Evolutionary conservation across 2,888 invertebrate species (phyloP), one percentile per base, ranked within the genome.

Genomic region (Prenolepis imparis): DNA sequence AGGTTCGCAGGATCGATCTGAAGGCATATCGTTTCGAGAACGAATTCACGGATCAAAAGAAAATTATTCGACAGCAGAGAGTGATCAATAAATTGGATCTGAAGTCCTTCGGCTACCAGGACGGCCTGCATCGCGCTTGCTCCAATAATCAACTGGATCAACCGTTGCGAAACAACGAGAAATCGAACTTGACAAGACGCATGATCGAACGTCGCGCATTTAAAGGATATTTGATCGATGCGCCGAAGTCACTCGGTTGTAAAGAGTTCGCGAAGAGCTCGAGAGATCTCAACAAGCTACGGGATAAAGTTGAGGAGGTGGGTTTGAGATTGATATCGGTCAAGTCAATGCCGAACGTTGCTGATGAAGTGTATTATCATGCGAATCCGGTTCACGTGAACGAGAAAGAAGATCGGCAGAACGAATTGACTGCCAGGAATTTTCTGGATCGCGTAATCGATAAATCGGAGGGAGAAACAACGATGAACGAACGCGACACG

Each of bases 1-100:
- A 89, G 24, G 92, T 94, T 64, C 89, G 91, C 28, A 90, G 92
- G 24, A 92, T 94, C 52, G 92, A 94, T 44, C 80, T 94, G 28
- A 92, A 92, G 41, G 92, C 94, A 11, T 94, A 94, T 66, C 93
- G 93, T 0, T 94, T 94, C 72, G 92, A 92, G 52, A 93, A 93
- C 73, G 92, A 93, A 67, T 90, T 93, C 61, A 57, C 75, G n/a
- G 67, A 83, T 9, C 86, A 83, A 2, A 88, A 78, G 9, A 87
- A 82, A 11, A 70, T 82, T 77, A 4, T 89, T 86, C 85, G 90
- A 0, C 67, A 87, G 1, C 90, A 90, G 41, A 90, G 92, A 48
- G 85, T 92, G 1, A 90, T 93, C 0, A 94, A 94, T 57, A 94
- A 93, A 75, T 80, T 94, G 32, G 93, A 94, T 64, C 67, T 94